phyloP scores from a whole-genome alignment of 2,797 vertebrate species.

The Megaceryle alcyon region DNA sequence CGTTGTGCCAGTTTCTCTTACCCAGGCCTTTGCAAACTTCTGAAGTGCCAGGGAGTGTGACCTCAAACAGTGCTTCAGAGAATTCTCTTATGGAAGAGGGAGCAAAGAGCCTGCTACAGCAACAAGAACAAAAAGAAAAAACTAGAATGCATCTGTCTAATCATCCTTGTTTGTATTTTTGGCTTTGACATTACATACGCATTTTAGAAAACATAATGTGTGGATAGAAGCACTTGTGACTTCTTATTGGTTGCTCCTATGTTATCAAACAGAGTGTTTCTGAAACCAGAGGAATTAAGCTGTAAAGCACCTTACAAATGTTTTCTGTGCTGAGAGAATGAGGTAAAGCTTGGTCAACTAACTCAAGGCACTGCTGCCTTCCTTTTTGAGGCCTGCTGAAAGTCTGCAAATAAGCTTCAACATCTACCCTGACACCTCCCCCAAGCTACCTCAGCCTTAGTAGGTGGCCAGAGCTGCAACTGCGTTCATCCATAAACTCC shows the following conservation, averaged over 20 bases:
- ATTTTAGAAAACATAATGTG: not conserved
- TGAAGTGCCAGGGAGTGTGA: not conserved
- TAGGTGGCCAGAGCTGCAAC: not conserved
- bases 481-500: rapidly evolving
- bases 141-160: not conserved
- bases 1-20: not conserved
- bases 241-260: not conserved
- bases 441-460: rapidly evolving
- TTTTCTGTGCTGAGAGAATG: not conserved
- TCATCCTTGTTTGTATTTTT: not conserved
- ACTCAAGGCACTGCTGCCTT: not conserved
- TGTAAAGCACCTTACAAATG: not conserved
- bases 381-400: not conserved
- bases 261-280: not conserved
- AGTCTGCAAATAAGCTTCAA: not conserved
- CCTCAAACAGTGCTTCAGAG: not conserved
- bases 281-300: not conserved
- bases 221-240: not conserved
- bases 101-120: not conserved
- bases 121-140: not conserved
- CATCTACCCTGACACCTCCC: not conserved
- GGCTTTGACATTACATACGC: not conserved
- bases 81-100: not conserved
- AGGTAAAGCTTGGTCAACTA: not conserved
- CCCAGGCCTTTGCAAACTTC: not conserved